A percentile compares a stretch with the other conserved stretches of the same genome.
These are phyloP conservation scores for Marcusenius ussheri DNA, from an alignment of 2,113 vertebrate species.

Conservation along the genomic window DNA sequence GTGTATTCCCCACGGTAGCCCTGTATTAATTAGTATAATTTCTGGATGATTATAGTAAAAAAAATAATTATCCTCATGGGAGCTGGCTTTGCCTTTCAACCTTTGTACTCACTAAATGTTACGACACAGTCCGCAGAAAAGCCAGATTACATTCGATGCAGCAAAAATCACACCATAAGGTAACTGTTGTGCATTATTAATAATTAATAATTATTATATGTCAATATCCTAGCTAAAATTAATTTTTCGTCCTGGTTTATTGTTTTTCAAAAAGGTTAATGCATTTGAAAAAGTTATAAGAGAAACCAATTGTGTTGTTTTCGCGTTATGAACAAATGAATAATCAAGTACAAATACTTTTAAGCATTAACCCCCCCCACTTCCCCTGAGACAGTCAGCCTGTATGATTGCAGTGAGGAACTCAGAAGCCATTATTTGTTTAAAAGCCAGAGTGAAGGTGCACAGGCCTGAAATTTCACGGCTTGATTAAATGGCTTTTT, in stretches of 20 bases:
- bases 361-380: not conserved
- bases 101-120: not conserved
- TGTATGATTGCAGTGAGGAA: not conserved
- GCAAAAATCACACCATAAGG: not conserved
- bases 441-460: not conserved
- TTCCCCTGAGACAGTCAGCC: not conserved
- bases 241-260: not conserved
- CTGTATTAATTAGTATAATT: slow-evolving; percentile 6
- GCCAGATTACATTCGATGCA: not conserved
- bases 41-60: not conserved
- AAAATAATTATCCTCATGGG: not conserved
- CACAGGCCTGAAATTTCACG: not conserved
- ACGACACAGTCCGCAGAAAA: not conserved
- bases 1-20: not conserved
- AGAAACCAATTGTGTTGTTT: not conserved
- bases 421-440: too few species aligned
- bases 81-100: not conserved
- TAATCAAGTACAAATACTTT: not conserved
- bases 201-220: not conserved
- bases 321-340: not conserved
- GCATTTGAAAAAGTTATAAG: not conserved
- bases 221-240: not conserved
- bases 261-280: not conserved
- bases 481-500: not conserved
- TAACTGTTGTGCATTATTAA: not conserved